Evolutionary conservation across 2,888 invertebrate genomes (phyloP), one percentile per base, ranked within the genome.

Genomic region (Folsomia candida): DNA sequence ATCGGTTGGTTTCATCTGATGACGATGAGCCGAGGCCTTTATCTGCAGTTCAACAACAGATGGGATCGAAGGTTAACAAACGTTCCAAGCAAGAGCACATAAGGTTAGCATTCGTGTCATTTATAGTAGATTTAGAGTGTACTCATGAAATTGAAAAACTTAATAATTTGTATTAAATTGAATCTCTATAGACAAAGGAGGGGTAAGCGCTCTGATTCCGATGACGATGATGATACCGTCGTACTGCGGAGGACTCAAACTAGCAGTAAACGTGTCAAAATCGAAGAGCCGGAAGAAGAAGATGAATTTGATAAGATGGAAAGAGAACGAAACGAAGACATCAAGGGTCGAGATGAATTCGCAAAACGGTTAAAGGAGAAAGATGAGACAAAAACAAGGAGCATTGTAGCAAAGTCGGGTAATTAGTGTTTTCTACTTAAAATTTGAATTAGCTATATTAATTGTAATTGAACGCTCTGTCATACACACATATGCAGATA

Each of bases 271-370:
- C 74, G 72, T 47, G 22, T 76, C 28, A 76, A 73, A 70, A 59
- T 62, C 25, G 75, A 73, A 54, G 59, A 47, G 57, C 69, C 72
- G 1, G 75, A 72, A 6, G 87, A 84, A 74, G 82, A 85, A 20
- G 90, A 93, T 80, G 92, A 92, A 81, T 89, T 81, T 68, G 84
- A 84, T 67, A 79, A 80, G 58, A 81, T 88, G 74, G 94, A 95
- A 84, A 90, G 92, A 80, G 88, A 87, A 66, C 87, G 95, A n/a
- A 84, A 87, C 68, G 88, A 87, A 81, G 97, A 98, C 85, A 84
- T 97, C 58, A 89, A 90, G 81, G 96, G 97, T 83, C 87, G 98
- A 79, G 98, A 99, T 85, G 97, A 93, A 82, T 97, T 99, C 84
- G 90, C 95, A 0, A 90, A 89, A 78, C 87, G 99, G 69, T 85